Evolutionary conservation across 2,797 vertebrate genomes (phyloP).

Genomic region (Catostomus latipinnis): DNA sequence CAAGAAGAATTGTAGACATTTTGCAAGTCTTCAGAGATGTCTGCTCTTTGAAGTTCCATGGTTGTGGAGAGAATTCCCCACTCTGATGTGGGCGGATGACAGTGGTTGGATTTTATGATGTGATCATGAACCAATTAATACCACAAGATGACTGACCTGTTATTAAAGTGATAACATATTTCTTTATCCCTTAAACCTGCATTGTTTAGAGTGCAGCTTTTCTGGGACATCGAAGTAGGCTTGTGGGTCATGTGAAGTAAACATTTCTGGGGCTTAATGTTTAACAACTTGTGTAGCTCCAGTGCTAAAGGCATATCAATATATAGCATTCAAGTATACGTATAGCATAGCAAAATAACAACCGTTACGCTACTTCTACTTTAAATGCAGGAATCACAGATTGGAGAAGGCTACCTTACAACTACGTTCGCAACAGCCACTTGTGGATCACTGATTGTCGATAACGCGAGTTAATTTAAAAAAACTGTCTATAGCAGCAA

Average conservation of each 20-base stretch:
- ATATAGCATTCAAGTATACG: not conserved
- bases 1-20: constrained; percentile 13
- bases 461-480: too few relatives aligned
- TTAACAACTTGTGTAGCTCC: not conserved
- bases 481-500: too few relatives aligned
- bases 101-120: not conserved
- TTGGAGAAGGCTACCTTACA: too few relatives aligned
- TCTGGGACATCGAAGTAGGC: not conserved
- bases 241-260: not conserved
- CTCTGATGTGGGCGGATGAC: not conserved
- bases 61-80: not conserved
- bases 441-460: too few relatives aligned
- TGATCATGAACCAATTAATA: not conserved
- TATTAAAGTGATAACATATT: not conserved
- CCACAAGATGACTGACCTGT: not conserved
- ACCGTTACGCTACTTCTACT: too few relatives aligned
- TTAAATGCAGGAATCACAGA: too few relatives aligned
- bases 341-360: not conserved
- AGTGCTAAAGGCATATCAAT: not conserved
- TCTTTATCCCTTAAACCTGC: not conserved
- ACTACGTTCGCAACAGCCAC: too few relatives aligned
- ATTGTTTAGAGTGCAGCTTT: not conserved
- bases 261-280: not conserved
- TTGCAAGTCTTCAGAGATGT: constrained; percentile 7
- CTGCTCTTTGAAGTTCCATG: constrained; percentile 24